phyloP scores from a whole-genome alignment of 2,888 invertebrate genomes.

The Lordiphosa fenestrarum region DNA sequence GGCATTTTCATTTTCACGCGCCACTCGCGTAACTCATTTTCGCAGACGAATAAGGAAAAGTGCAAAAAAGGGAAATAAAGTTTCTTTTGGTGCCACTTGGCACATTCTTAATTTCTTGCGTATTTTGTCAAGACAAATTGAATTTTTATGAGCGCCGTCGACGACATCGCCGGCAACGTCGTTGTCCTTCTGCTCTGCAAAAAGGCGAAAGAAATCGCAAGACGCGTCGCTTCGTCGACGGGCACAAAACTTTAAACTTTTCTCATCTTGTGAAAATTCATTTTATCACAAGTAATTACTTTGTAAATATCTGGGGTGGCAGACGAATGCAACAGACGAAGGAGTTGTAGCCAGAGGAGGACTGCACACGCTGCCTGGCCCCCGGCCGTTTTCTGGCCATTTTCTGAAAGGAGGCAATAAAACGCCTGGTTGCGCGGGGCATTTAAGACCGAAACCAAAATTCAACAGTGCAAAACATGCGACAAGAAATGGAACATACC shows the following conservation, averaged over 20 bases:
- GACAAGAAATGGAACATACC: no score
- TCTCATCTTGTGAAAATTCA: slow-evolving; percentile 75
- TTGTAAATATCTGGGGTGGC: slow-evolving; percentile 69
- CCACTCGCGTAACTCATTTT: slow-evolving; percentile 69
- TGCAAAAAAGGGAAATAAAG: slow-evolving; percentile 61
- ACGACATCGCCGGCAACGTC: slow-evolving; percentile 22
- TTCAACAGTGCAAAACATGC: neutral
- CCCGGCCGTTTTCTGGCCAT: slow-evolving; percentile 46
- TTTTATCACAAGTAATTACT: slow-evolving; percentile 78
- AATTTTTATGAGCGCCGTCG: slow-evolving; percentile 67
- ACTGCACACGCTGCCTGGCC: slow-evolving; percentile 32
- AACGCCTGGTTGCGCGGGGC: slow-evolving; percentile 26
- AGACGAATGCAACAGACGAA: slow-evolving; percentile 53
- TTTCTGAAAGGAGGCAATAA: slow-evolving; percentile 48
- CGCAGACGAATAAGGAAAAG: slow-evolving; percentile 47
- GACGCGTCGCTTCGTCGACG: slow-evolving; percentile 23
- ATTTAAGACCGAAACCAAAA: slow-evolving; percentile 23
- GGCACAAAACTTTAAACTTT: slow-evolving; percentile 69
- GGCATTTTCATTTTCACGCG: slow-evolving; percentile 67
- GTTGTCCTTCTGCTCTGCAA: slow-evolving; percentile 15
- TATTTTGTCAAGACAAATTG: slow-evolving; percentile 75
- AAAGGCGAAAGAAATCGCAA: slow-evolving; percentile 59
- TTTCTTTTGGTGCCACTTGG: slow-evolving; percentile 72
- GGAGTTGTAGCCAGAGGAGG: slow-evolving; percentile 13
- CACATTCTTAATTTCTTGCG: slow-evolving; percentile 75